phyloP scores from a whole-genome alignment of 2,113 vertebrate species.

The Spea bombifrons region DNA sequence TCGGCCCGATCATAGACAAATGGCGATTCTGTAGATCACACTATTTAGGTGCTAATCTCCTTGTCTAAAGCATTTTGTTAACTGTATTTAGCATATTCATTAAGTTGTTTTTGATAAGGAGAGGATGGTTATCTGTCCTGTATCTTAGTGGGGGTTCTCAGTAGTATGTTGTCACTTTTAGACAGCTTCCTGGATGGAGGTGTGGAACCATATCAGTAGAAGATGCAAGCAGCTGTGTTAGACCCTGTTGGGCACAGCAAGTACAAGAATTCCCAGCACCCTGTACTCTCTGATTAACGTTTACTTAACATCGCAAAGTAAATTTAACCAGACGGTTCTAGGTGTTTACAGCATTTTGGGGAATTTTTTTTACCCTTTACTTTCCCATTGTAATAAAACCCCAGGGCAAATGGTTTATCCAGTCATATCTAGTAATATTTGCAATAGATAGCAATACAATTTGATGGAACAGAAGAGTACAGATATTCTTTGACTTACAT shows the following conservation, averaged over 20 bases:
- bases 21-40: conserved; percentile 44
- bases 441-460: too few relatives aligned
- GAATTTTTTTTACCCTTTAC: too few relatives aligned
- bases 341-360: too few relatives aligned
- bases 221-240: conserved; percentile 59
- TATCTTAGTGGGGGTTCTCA: conserved; percentile 56
- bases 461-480: too few relatives aligned
- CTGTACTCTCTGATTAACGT: conserved; percentile 40
- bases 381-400: too few relatives aligned
- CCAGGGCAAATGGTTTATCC: too few relatives aligned
- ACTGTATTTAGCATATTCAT: conserved; percentile 60
- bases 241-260: conserved; percentile 43
- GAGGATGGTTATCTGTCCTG: conserved; percentile 54
- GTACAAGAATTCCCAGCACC: conserved; percentile 44
- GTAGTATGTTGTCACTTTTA: conserved; percentile 51
- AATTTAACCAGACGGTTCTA: neutral
- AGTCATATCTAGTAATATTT: too few relatives aligned
- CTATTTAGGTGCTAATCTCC: conserved; percentile 32
- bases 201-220: conserved; percentile 49
- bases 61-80: conserved; percentile 50
- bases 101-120: conserved; percentile 57
- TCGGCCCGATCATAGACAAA: conserved; percentile 50
- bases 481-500: too few relatives aligned
- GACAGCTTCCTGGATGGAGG: conserved; percentile 49
- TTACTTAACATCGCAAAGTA: conserved; percentile 37